Base-by-base conservation (phyloP, 2,113 vertebrate species). In the Cranoglanis bouderius region DNA sequence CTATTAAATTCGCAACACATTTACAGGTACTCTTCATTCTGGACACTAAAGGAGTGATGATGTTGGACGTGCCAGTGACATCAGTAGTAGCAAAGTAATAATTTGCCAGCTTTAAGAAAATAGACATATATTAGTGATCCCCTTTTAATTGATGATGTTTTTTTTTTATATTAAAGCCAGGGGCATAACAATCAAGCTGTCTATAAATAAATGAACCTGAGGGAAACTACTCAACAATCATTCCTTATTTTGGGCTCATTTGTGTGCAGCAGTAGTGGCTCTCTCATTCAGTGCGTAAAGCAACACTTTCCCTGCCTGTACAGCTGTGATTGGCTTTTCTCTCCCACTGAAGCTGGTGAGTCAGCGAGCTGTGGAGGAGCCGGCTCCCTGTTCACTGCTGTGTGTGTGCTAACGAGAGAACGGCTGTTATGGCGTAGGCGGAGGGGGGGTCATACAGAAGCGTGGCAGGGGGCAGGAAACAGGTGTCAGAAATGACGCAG, bases 401-500 rank as follows among this genome's bases (percentile, higher is more conserved):
- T 65, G 84, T 82, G 88, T 40, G 78, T 35, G 90, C 57, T 40
- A 46, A 84, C 67, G 85, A 83, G 83, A 74, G 49, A 82, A 72
- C 81, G 85, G 89, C 87, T 90, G 90, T 90, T 86, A 87, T 65
- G 35, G 70, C 53, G 88, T 90, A 85, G 90, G 90, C 77, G 87
- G 84, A 80, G 84, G 87, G 90, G 90, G 90, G 90, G 88, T 90
- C 84, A 91, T 90, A 90, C 90, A 89, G 90, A 84, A 91, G 90
- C 81, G 84, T 86, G 78, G 90, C 87, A 88, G 84, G 82, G 86
- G 88, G 86, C 88, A 90, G 88, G 90, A 91, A 91, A 90, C 90
- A 90, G 90, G 90, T 91, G 90, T 91, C 88, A 91, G 90, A 86
- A 91, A 91, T 91, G 90, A 91, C 91, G 88, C 89, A 91, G 83